Evolutionary conservation across 1,140 invertebrate genomes (phyloP), one percentile per base, ranked within the genome.

Genomic region (Bombus vancouverensis): DNA sequence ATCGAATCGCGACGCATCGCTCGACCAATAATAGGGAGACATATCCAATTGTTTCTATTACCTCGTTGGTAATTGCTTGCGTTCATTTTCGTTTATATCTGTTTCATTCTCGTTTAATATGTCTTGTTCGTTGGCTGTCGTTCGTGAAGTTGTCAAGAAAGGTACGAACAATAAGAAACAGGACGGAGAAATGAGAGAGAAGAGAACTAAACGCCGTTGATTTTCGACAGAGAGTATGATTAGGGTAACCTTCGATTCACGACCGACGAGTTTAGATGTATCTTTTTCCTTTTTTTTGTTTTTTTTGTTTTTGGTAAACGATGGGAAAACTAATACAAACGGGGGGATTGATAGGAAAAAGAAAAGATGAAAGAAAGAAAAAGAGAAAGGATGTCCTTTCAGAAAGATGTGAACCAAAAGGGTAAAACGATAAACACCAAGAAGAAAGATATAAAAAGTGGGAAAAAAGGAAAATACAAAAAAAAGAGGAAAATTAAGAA

Each of bases 201-300:
- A 66, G 5, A 59, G 4, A 66, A 53, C 76, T 70, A 83, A 57
- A 78, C 59, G 62, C 83, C 88, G 83, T 88, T 93, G 91, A 92
- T 90, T 86, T 92, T 92, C 87, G 88, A 92, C 75, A 91, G 86
- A 73, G 28, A 68, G 80, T 73, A 81, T 32, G 71, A 87, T 85
- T 81, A 9, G 71, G n/a, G 57, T 39, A 66, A 39, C 34, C 32
- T 47, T 66, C 59, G 82, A 83, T 83, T 87, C 73, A 87, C 47
- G 47, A 53, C 47, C 47, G 47, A 53, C 47, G 47, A 53, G 47
- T 47, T 13, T 37, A 34, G 32, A 37, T 39, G 74, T 78, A 34
- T 53, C n/a, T 77, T 71, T 34, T 68, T 25, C 32, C 12, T 62
- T 62, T 62, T 28, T 13, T 5, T 12, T 59, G n/a, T n/a, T 28